Evolutionary conservation across 2,888 invertebrate species (phyloP).

Genomic region (Nyleta sp.): DNA sequence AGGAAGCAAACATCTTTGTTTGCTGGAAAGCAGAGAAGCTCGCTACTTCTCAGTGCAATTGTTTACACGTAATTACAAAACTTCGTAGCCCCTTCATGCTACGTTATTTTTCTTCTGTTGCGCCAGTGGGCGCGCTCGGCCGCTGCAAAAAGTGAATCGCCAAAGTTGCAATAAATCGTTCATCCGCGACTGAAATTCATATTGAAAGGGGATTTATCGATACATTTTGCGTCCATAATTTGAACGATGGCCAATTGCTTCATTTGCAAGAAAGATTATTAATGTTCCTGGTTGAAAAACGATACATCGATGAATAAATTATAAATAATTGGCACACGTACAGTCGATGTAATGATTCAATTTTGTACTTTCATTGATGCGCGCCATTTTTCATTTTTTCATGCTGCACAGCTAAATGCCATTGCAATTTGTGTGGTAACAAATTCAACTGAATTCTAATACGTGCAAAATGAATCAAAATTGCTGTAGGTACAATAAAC

Average conservation of each 20-base stretch:
- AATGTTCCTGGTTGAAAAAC: not conserved
- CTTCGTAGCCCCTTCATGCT: conserved; percentile 38
- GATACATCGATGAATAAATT: not conserved
- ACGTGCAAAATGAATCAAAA: too few relatives aligned
- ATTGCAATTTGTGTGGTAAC: too few relatives aligned
- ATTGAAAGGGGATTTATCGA: not conserved
- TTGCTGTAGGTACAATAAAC: too few relatives aligned
- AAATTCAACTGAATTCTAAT: too few relatives aligned
- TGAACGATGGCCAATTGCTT: not conserved
- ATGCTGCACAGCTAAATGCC: too few relatives aligned
- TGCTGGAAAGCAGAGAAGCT: conserved; percentile 32
- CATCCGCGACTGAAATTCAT: not conserved
- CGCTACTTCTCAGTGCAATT: conserved; percentile 48
- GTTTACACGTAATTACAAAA: conserved; percentile 64
- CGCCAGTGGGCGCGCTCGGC: conserved; percentile 6
- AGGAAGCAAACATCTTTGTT: conserved; percentile 53
- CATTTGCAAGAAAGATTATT: not conserved
- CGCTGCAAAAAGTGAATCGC: conserved; percentile 25
- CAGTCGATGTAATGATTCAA: too few relatives aligned
- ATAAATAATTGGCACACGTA: too few relatives aligned
- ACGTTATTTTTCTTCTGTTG: conserved; percentile 44
- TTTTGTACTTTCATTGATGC: too few relatives aligned
- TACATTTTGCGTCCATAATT: not conserved
- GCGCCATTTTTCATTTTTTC: too few relatives aligned
- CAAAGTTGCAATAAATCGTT: conserved; percentile 27